Conservation (phyloP, 2,113 vertebrate species). For the Macaca mulatta region DNA sequence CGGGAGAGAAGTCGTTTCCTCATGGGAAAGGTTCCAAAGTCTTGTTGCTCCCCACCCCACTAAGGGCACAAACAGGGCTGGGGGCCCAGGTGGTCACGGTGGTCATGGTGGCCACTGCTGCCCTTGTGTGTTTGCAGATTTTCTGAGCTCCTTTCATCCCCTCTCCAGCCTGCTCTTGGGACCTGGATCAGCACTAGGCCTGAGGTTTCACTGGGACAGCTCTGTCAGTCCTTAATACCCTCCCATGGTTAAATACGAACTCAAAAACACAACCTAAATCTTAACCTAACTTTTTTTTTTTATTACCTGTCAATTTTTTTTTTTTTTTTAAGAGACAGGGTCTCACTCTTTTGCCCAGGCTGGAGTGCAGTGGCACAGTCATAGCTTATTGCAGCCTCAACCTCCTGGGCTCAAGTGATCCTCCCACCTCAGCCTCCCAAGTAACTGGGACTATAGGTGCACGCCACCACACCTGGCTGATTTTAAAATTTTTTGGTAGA, state of each 20-base stretch:
- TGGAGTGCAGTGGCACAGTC: no score
- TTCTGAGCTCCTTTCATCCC: accelerated
- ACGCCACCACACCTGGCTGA: no score
- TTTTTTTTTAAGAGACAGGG: no score
- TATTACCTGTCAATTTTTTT: no score
- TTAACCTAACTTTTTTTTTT: neutral
- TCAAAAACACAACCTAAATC: neutral
- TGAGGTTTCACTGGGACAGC: neutral
- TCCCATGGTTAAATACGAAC: neutral
- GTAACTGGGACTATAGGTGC: no score
- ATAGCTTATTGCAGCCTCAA: no score
- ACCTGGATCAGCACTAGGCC: neutral
- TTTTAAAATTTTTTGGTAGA: no score
- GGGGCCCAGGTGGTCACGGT: neutral
- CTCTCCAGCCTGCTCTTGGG: neutral
- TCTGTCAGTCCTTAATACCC: neutral
- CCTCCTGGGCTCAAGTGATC: no score
- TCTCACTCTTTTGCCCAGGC: no score
- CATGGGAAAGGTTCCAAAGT: neutral
- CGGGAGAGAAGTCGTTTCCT: neutral
- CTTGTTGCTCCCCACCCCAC: neutral
- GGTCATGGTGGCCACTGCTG: neutral
- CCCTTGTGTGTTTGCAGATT: neutral
- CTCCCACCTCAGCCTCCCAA: no score
- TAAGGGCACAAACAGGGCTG: neutral